Base-by-base conservation (phyloP, 2,888 invertebrate genomes). In the Tricholauxania praeusta region DNA sequence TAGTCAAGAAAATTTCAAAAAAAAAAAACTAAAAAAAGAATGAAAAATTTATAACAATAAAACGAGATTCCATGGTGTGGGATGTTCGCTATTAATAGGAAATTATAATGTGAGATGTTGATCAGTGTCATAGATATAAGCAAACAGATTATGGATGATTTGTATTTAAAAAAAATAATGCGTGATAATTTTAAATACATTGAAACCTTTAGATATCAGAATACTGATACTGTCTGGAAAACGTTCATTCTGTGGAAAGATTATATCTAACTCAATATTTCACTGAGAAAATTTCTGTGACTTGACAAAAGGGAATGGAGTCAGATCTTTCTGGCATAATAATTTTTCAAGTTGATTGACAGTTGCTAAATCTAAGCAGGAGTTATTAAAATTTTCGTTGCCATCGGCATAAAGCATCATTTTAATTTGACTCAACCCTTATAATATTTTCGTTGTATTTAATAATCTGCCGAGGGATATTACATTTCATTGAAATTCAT, bases 31-130 rank as follows among this genome's bases (percentile, higher is more conserved):
- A 22, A 22, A 66, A 12, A 67, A 52, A 53, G 28, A 32, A 57
- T 2, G 57, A 68, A 67, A 39, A 17, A 48, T 64, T 10, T 48
- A 65, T 76, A 67, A 48, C 64, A 66, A 70, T 65, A 57, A 28
- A 71, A 67, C 72, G 51, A 32, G 47, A 19, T 53, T 73, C 67
- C 75, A 71, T 71, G 60, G 63, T 48, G 28, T 48, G 64, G 22
- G 53, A 55, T 53, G 52, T 47, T 22, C 15, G 71, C 64, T 71
- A 71, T 55, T 55, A 55, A 63, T 71, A 71, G 63, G 10, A 49
- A 55, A 15, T 52, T 28, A 22, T 5, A 17, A 12, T 53, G 53
- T n/a, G 7, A n/a, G 10, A 15, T 55, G 22, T 57, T 57, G 22
- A 57, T 12, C 7, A 57, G 14, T 57, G 22, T 22, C 15, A 22